Evolutionary conservation across 2,888 invertebrate genomes (phyloP).

Genomic region (Smittia aterrima): DNA sequence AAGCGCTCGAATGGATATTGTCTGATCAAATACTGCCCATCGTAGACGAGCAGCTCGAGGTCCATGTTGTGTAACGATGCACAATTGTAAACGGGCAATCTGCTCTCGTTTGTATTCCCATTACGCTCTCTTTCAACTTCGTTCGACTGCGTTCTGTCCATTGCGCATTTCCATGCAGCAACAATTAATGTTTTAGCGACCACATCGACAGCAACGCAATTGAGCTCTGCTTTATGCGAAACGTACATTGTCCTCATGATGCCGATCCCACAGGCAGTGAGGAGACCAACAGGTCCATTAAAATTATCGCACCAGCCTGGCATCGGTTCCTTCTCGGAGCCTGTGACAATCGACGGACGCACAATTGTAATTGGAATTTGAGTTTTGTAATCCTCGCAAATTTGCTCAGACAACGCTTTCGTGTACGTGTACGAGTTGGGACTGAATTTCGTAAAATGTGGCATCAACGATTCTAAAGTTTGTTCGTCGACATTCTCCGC

Average conservation of each 20-base stretch:
- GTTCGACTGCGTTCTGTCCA: slow-evolving; percentile 44
- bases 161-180: slow-evolving; percentile 66
- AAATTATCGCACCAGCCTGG: slow-evolving; percentile 87
- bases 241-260: slow-evolving; percentile 68
- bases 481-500: slow-evolving; percentile 63
- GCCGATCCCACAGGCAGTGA: slow-evolving; percentile 51
- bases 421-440: slow-evolving; percentile 93
- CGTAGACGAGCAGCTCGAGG: slow-evolving; percentile 51
- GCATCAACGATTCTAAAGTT: slow-evolving; percentile 58
- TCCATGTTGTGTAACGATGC: slow-evolving; percentile 66
- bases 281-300: slow-evolving; percentile 67
- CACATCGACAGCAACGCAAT: slow-evolving; percentile 80
- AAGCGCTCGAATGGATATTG: slow-evolving; percentile 67
- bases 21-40: slow-evolving; percentile 43
- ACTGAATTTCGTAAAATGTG: slow-evolving; percentile 61
- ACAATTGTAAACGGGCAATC: slow-evolving; percentile 74
- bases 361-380: slow-evolving; percentile 73
- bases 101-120: slow-evolving; percentile 46
- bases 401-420: slow-evolving; percentile 81
- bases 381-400: slow-evolving; percentile 66
- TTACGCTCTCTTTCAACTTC: neutral
- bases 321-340: slow-evolving; percentile 62
- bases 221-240: slow-evolving; percentile 61
- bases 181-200: slow-evolving; percentile 70
- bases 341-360: slow-evolving; percentile 79